Evolutionary conservation across 2,888 invertebrate genomes (phyloP), one percentile per base, ranked within the genome.

Genomic region (Odiellus spinosus): DNA sequence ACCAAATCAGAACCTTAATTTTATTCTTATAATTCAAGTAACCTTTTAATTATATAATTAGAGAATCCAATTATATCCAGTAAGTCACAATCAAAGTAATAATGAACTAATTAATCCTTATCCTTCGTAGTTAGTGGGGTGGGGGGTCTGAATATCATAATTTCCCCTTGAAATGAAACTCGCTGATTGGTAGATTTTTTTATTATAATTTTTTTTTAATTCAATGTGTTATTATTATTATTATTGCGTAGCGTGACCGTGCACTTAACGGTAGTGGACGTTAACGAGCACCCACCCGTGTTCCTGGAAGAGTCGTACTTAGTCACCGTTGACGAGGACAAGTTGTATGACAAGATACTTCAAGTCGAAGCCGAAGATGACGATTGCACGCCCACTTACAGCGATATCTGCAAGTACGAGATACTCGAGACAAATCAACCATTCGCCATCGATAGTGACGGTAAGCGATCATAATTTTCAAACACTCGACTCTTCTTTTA

Each of bases 351-450:
- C 60, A 85, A 88, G 65, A 82, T 96, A 53, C 76, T 93, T 17
- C 76, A 86, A 4, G 84, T 96, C 4, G 82, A 86, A 62, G 95
- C 96, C 3, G 77, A 80, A 0, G 96, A 96, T 65, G 74, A 82
- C 45, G 95, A 96, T 68, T 91, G 91, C 67, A 88, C 91, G n/a
- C 86, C 87, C 38, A 78, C 85, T 48, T 91, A 81, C 65, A 88
- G 88, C 1, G 88, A 90, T 64, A 88, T 96, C 46, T 96, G 96
- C 78, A 88, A 88, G 66, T 98, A 95, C 70, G 88, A 95, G 68
- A 90, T 96, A 55, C 72, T 90, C 44, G 91, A 87, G 1, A 78
- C 80, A 52, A 86, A 90, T 58, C 83, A 84, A 56, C 86, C 86
- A 1, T 95, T 95, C 66, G 76, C 77, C 46, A 85, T 95, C 60